phyloP scores from a whole-genome alignment of 2,888 invertebrate species.

The Metallyticus violacea region DNA sequence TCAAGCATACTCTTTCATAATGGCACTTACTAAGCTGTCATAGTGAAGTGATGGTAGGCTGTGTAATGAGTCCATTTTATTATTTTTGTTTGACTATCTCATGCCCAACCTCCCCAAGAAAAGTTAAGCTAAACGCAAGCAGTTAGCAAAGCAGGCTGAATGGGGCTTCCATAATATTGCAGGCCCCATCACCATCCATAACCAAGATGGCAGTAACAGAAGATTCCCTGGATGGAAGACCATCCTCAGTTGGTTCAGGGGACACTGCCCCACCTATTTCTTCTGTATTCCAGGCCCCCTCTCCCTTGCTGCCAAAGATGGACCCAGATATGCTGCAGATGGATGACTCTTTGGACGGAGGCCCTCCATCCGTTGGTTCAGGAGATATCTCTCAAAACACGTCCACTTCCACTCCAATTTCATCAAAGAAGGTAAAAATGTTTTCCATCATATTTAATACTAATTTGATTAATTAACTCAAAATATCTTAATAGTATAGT shows the following conservation, averaged over 20 bases:
- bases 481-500: too few relatives aligned
- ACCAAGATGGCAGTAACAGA: slow-evolving; percentile 55
- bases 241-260: slow-evolving; percentile 79
- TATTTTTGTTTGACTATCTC: background rate
- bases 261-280: slow-evolving; percentile 57
- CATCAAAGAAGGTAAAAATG: slow-evolving; percentile 43
- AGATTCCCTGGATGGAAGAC: slow-evolving; percentile 76
- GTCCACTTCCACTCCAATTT: slow-evolving; percentile 37
- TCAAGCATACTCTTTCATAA: too few relatives aligned
- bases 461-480: too few relatives aligned
- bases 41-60: too few relatives aligned
- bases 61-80: too few relatives aligned
- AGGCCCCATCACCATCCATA: slow-evolving; percentile 46
- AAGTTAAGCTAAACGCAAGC: background rate
- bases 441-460: too few relatives aligned
- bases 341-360: slow-evolving; percentile 78
- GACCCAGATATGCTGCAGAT: slow-evolving; percentile 49
- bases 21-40: too few relatives aligned
- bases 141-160: background rate
- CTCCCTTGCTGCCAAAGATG: slow-evolving; percentile 8
- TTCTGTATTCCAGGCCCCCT: slow-evolving; percentile 8
- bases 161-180: slow-evolving; percentile 10
- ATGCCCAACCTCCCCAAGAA: background rate
- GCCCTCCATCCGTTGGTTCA: slow-evolving; percentile 77
- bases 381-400: slow-evolving; percentile 54